Conservation (phyloP, 2,113 vertebrate genomes). For the Chaetura pelagica region DNA sequence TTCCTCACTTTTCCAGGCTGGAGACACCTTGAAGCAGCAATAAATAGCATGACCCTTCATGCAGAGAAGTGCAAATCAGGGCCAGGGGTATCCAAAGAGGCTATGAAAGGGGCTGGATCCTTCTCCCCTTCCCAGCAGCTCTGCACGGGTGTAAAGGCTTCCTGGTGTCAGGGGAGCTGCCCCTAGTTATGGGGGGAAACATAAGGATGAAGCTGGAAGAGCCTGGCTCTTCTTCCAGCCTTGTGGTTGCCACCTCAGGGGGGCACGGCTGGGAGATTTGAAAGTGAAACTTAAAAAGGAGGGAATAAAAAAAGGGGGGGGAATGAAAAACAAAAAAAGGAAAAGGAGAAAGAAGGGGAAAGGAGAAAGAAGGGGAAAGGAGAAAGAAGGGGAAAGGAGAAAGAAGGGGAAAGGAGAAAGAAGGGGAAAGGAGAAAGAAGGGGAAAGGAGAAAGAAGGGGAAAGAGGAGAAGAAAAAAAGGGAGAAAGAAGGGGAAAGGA, state of each 20-base stretch:
- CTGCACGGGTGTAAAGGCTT: background rate
- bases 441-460: too few relatives aligned
- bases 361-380: too few relatives aligned
- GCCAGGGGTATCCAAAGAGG: background rate
- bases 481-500: too few relatives aligned
- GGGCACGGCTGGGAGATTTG: background rate
- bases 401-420: too few relatives aligned
- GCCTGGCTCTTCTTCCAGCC: background rate
- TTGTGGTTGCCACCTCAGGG: background rate
- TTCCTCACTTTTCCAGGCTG: background rate
- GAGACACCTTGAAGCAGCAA: background rate
- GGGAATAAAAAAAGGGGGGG: too few relatives aligned
- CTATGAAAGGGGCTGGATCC: background rate
- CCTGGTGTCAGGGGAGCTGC: background rate
- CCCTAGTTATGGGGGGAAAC: background rate
- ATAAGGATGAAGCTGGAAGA: background rate
- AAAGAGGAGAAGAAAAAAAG: too few relatives aligned
- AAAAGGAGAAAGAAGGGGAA: too few relatives aligned
- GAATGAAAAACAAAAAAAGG: too few relatives aligned
- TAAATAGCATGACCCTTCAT: background rate
- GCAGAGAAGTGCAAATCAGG: background rate
- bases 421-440: too few relatives aligned
- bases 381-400: too few relatives aligned
- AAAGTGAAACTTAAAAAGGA: background rate
- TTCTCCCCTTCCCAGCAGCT: background rate